Percentiles rank a stretch among this genome's conserved stretches.
Conservation (phyloP, 1,140 invertebrate genomes). For the Arion vulgaris region DNA sequence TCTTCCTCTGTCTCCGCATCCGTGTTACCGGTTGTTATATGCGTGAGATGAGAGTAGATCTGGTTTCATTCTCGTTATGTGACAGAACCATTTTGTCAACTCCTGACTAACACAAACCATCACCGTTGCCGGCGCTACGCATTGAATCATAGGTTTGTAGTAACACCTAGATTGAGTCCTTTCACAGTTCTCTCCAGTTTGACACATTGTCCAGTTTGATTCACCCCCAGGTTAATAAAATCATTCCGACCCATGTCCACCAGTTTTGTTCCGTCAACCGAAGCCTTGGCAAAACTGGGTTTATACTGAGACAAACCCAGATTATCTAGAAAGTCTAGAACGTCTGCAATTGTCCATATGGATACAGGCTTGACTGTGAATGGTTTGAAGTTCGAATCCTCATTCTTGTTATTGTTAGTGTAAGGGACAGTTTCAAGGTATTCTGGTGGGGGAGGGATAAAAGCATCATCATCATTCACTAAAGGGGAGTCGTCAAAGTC, state of each 20-base stretch:
- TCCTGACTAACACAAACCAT: too few relatives aligned
- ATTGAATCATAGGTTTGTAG: slow-evolving; percentile 21
- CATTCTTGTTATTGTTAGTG: slow-evolving; percentile 33
- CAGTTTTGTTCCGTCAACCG: slow-evolving; percentile 68
- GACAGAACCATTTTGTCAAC: too few relatives aligned
- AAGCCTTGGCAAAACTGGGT: slow-evolving; percentile 63
- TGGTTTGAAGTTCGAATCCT: slow-evolving; percentile 43
- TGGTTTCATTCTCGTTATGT: too few relatives aligned
- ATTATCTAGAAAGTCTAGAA: slow-evolving; percentile 70
- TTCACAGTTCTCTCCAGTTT: slow-evolving; percentile 69
- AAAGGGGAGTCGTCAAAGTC: slow-evolving; percentile 55
- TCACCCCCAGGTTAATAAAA: slow-evolving; percentile 68
- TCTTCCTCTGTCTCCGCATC: too few relatives aligned
- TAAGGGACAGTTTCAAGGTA: slow-evolving; percentile 33
- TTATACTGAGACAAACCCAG: slow-evolving; percentile 67
- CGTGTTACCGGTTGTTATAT: too few relatives aligned
- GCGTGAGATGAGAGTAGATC: too few relatives aligned
- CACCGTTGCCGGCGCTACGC: too few relatives aligned
- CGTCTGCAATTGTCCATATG: slow-evolving; percentile 67
- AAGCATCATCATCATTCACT: slow-evolving; percentile 31
- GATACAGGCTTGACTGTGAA: slow-evolving; percentile 62
- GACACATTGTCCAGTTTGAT: slow-evolving; percentile 69
- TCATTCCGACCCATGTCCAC: slow-evolving; percentile 64
- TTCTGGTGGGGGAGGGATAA: slow-evolving; percentile 59
- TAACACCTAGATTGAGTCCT: slow-evolving; percentile 47